Base-by-base conservation (phyloP, 2,113 vertebrate genomes). In the Pimephales promelas region DNA sequence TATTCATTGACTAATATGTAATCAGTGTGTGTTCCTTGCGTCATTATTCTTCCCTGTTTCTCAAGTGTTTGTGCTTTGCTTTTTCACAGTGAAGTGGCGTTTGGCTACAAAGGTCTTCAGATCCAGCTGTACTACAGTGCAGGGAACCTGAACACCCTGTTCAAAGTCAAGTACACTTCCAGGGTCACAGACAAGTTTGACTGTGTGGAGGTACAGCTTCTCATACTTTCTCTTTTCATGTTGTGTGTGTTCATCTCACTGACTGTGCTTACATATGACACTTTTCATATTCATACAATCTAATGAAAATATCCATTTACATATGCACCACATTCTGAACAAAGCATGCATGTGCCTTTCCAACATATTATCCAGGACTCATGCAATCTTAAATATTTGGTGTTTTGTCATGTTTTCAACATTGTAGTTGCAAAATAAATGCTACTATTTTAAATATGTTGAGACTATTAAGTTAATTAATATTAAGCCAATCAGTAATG, bases 101-200 rank as follows among this genome's bases (percentile, higher is more conserved):
- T 99, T 94, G 98, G 98, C 91, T 99, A 99, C 92, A 98, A 99
- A 88, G 98, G 97, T 56, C 94, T 99, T 90, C 97, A 98, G 93
- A 97, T 99, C 78, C 94, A 98, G 79, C 92, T 99, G 83, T 99
- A 96, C 91, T 98, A 98, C 83, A 96, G 94, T 0, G 96, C 98
- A 85, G 98, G 98, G 61, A 98, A 96, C 92, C 92, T 99, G 72
- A 97, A 95, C 85, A 97, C 96, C 0, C 94, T 99, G 88, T 97
- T 99, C 90, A 97, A 97, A 91, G 93, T 99, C 78, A 95, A 98
- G 81, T 98, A 97, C 87, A 88, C 94, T 0, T 95, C 97, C 43
- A 99, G 96, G 93, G 98, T 99, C 73, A 96, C 95, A 77, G 98
- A 99, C 10, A 94, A 91, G 56, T 98, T 98, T 91, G 96, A 97